These are phyloP conservation scores for Plotosus lineatus DNA, from an alignment of 2,113 vertebrate genomes.

Conservation along the genomic window DNA sequence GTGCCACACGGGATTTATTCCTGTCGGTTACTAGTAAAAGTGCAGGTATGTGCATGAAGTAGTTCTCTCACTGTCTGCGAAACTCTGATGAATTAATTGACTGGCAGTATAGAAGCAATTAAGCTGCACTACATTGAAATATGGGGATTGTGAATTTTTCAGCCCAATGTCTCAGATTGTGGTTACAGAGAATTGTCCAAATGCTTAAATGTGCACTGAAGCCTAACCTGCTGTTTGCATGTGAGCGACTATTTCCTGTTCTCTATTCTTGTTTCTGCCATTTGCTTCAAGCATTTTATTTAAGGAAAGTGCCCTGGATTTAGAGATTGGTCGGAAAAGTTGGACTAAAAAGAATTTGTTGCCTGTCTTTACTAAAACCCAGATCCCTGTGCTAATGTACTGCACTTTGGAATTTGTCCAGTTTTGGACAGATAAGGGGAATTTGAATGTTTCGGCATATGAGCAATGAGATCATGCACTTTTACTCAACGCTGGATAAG, in stretches of 20 bases:
- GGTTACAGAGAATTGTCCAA: no score
- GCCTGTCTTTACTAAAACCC: slow-evolving; percentile 60
- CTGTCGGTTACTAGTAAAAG: no score
- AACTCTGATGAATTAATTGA: no score
- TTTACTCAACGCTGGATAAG: slow-evolving; percentile 45
- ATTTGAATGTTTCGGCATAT: slow-evolving; percentile 59
- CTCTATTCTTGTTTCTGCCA: background rate
- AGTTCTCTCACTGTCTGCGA: no score
- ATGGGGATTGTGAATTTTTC: no score
- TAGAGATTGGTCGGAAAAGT: slow-evolving; percentile 7
- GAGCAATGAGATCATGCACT: slow-evolving; percentile 51
- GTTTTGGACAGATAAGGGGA: slow-evolving; percentile 58
- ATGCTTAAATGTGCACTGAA: slow-evolving; percentile 25
- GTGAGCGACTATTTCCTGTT: slow-evolving; percentile 13
- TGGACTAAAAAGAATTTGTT: slow-evolving; percentile 44
- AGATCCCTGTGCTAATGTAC: slow-evolving; percentile 58
- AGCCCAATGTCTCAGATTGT: no score
- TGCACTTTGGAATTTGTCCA: slow-evolving; percentile 67
- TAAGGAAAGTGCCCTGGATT: slow-evolving; percentile 25
- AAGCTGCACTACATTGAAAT: no score
- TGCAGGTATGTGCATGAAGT: no score
- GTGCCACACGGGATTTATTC: no score
- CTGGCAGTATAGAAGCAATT: no score
- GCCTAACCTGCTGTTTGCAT: slow-evolving; percentile 33
- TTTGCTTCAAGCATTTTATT: slow-evolving; percentile 22